These are phyloP conservation scores for Andricus quercusramuli DNA, from an alignment of 2,888 invertebrate species.

Conservation along the genomic window DNA sequence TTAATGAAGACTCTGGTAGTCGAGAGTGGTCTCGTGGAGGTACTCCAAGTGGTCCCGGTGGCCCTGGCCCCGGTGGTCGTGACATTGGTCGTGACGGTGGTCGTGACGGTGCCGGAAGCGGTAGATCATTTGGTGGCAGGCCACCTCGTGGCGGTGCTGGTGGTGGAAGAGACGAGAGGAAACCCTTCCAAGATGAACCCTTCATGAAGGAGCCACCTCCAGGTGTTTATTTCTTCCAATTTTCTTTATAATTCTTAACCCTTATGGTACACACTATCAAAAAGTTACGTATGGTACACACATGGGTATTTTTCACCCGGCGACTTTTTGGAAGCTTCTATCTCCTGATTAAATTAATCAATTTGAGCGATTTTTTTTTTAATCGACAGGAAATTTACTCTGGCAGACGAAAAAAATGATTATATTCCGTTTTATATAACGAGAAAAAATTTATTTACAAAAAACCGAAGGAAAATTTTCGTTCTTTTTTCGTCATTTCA, in stretches of 20 bases:
- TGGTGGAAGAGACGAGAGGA: conserved; percentile 71
- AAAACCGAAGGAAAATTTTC: no score
- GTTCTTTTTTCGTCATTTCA: no score
- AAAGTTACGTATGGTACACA: no score
- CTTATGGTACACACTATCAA: no score
- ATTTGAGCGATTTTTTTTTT: no score
- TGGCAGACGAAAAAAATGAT: no score
- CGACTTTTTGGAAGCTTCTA: no score
- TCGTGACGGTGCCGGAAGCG: conserved; percentile 64
- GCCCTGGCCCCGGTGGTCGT: conserved; percentile 37
- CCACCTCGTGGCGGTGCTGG: conserved; percentile 66
- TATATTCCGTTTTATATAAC: no score
- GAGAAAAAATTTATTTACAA: no score
- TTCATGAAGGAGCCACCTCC: conserved; percentile 76
- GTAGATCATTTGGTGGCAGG: conserved; percentile 61
- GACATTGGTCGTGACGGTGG: conserved; percentile 51
- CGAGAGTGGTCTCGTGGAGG: conserved; percentile 44
- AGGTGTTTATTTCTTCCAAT: conserved; percentile 65
- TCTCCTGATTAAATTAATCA: no score
- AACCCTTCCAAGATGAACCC: conserved; percentile 72
- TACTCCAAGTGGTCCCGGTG: conserved; percentile 36
- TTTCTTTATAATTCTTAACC: conserved; percentile 8
- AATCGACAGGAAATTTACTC: no score
- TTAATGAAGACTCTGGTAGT: conserved; percentile 62
- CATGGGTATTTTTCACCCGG: no score